Evolutionary conservation across 2,888 invertebrate species (phyloP).

Genomic region (Dermolepida albohirtum): DNA sequence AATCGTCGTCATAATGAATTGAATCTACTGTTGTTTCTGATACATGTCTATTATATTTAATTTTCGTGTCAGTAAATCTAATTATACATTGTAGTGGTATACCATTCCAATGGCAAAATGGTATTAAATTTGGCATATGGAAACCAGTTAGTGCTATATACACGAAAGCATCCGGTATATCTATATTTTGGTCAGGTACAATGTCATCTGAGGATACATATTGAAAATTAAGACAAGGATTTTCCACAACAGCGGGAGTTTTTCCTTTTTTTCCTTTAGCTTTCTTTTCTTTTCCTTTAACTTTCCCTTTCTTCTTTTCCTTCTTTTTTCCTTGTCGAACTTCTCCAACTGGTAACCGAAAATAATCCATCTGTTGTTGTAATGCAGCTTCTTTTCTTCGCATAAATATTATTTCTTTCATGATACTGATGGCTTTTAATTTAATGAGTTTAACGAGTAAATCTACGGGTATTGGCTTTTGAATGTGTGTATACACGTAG

Average conservation of each 20-base stretch:
- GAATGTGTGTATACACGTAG: slow-evolving; percentile 17
- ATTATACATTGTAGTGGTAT: slow-evolving; percentile 29
- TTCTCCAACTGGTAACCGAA: slow-evolving; percentile 12
- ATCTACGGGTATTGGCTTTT: slow-evolving; percentile 36
- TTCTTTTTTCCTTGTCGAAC: slow-evolving; percentile 2
- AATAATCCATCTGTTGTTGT: slow-evolving; percentile 22
- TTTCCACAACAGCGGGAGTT: slow-evolving; percentile 2
- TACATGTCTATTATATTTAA: slow-evolving; percentile 3
- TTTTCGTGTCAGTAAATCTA: slow-evolving; percentile 31
- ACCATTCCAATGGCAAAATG: slow-evolving; percentile 23
- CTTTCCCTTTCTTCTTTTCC: slow-evolving; percentile 4
- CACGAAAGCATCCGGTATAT: slow-evolving; percentile 27
- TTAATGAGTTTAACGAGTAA: slow-evolving; percentile 39
- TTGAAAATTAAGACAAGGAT: slow-evolving; percentile 25
- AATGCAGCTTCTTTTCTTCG: slow-evolving; percentile 20
- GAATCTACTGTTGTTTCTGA: slow-evolving; percentile 21
- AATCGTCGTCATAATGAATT: slow-evolving; percentile 7
- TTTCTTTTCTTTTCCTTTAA: slow-evolving; percentile 11
- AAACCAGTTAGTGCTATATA: slow-evolving; percentile 40
- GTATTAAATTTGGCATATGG: slow-evolving; percentile 25
- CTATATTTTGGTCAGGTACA: slow-evolving; percentile 6
- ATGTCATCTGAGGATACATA: slow-evolving; percentile 20
- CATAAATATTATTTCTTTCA: slow-evolving; percentile 32
- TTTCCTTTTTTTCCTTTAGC: slow-evolving; percentile 31
- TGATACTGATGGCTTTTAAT: slow-evolving; percentile 30